phyloP scores from a whole-genome alignment of 2,888 invertebrate species.

The Agrypnus murinus region DNA sequence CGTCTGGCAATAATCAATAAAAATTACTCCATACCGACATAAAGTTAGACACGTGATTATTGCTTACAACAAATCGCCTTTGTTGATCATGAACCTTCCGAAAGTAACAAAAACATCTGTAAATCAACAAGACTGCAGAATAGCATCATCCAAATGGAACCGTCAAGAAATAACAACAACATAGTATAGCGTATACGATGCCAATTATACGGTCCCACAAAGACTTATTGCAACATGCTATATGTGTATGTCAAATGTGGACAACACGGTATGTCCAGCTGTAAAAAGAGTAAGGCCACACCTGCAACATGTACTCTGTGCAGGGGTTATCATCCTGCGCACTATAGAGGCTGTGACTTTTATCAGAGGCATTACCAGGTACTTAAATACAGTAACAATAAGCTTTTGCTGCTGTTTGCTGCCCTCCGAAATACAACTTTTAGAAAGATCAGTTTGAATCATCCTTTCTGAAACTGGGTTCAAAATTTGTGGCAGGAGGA shows the following conservation, averaged over 20 bases:
- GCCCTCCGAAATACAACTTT: too few species aligned
- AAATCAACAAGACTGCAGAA: slow-evolving; percentile 19
- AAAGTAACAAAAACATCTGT: slow-evolving; percentile 33
- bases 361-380: not conserved
- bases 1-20: too few species aligned
- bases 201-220: slow-evolving; percentile 53
- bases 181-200: slow-evolving; percentile 51
- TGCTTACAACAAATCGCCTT: too few species aligned
- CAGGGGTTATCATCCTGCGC: slow-evolving; percentile 2
- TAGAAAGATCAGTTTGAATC: too few species aligned
- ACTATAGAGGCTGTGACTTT: slow-evolving; percentile 11
- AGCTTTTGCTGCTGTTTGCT: too few species aligned
- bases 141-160: slow-evolving; percentile 21
- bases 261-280: slow-evolving; percentile 38
- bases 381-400: too few species aligned
- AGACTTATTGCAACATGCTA: slow-evolving; percentile 49
- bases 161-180: slow-evolving; percentile 28
- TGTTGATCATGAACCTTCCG: slow-evolving; percentile 29
- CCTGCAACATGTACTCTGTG: slow-evolving; percentile 12
- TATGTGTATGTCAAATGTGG: slow-evolving; percentile 51
- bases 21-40: too few species aligned
- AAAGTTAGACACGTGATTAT: too few species aligned
- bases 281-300: slow-evolving; percentile 16
- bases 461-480: too few species aligned
- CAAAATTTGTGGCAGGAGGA: too few species aligned